Evolutionary conservation across 2,797 vertebrate genomes (phyloP).

Genomic region (Scyliorhinus canicula): DNA sequence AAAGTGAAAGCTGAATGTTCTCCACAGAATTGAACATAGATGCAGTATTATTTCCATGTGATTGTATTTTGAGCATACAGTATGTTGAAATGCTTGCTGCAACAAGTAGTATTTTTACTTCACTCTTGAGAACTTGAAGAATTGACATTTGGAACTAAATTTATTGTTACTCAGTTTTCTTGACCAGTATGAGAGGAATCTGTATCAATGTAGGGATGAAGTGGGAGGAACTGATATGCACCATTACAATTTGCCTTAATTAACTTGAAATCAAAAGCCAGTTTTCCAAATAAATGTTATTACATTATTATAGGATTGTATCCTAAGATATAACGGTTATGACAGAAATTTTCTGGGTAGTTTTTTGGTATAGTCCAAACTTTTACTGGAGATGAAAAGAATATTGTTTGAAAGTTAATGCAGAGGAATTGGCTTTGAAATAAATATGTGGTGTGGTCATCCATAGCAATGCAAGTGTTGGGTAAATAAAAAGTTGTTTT

Average conservation of each 20-base stretch:
- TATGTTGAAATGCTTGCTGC: slow-evolving; percentile 18
- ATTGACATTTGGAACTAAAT: slow-evolving; percentile 11
- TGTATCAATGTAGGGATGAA: neutral
- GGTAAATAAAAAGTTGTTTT: slow-evolving; percentile 23
- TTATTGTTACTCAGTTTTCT: slow-evolving; percentile 21
- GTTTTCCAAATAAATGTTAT: slow-evolving; percentile 33
- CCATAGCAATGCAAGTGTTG: slow-evolving; percentile 10
- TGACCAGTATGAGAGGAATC: neutral
- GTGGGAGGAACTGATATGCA: neutral
- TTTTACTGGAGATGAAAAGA: neutral
- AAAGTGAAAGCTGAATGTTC: slow-evolving; percentile 9
- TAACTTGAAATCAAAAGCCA: slow-evolving; percentile 29
- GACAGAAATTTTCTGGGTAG: neutral
- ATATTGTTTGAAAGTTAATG: slow-evolving; percentile 6
- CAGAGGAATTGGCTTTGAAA: slow-evolving; percentile 19
- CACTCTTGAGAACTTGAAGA: neutral
- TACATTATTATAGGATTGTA: slow-evolving; percentile 23
- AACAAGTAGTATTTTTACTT: slow-evolving; percentile 30
- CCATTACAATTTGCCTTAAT: slow-evolving; percentile 31
- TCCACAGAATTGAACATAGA: slow-evolving; percentile 27
- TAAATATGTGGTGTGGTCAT: slow-evolving; percentile 14
- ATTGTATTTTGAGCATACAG: slow-evolving; percentile 28
- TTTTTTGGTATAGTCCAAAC: neutral
- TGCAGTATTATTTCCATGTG: slow-evolving; percentile 26
- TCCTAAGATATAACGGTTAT: neutral